phyloP scores from a whole-genome alignment of 2,113 vertebrate species.

The Callipepla squamata region DNA sequence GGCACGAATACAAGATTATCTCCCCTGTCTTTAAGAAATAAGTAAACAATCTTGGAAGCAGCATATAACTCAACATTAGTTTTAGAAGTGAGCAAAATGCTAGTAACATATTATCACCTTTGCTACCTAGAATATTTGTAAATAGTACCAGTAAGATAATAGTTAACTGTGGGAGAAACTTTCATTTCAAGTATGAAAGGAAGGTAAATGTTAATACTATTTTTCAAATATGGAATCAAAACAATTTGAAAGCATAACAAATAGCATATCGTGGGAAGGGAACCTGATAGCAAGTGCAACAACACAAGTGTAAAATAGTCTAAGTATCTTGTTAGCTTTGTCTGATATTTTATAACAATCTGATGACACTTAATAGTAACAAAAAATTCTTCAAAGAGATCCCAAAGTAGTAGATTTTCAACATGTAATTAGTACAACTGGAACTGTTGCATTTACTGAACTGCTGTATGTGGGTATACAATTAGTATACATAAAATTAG shows the following conservation, averaged over 20 bases:
- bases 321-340: background rate
- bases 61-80: background rate
- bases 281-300: background rate
- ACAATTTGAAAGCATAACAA: background rate
- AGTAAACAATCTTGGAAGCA: slow-evolving; percentile 25
- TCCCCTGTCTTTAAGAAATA: slow-evolving; percentile 16
- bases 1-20: background rate
- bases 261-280: slow-evolving; percentile 13
- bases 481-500: background rate
- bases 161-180: background rate
- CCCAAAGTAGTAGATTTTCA: background rate
- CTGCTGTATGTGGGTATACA: background rate
- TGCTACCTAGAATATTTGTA: background rate
- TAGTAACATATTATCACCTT: background rate
- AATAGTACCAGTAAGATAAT: background rate
- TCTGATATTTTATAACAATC: slow-evolving; percentile 40
- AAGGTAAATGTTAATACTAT: background rate
- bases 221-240: background rate
- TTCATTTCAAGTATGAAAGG: background rate
- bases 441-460: background rate
- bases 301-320: background rate
- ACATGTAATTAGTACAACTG: background rate
- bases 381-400: background rate
- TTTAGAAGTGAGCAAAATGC: background rate
- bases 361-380: background rate